Evolutionary conservation across 2,797 vertebrate species (phyloP), one percentile per base, ranked within the genome.

Genomic region (Peromyscus aztecus): DNA sequence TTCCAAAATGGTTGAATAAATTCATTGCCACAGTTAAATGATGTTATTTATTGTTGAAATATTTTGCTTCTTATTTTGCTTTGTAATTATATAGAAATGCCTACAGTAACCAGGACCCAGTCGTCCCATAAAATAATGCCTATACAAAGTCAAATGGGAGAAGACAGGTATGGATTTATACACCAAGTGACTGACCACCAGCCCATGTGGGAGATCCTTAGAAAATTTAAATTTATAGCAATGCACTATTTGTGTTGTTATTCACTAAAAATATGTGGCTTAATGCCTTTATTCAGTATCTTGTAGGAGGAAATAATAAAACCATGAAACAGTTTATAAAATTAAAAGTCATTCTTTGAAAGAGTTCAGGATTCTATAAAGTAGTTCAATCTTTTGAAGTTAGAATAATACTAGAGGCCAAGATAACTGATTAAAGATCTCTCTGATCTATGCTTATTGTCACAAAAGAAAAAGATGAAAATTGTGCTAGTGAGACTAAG

Each of bases 11-110:
- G 34, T 55, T 43, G 46, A 87, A 19, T 69, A 65, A 85, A 52
- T 49, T 49, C 46, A 67, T 49, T 49, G 1, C 17, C 4, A 4
- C 43, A n/a, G 12, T 14, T 85, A 16, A 24, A n/a, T 46, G 21
- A 49, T 12, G 17, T 3, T 63, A 57, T 83, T 80, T 83, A 77
- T 61, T 90, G 23, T 65, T 89, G 12, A 77, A 80, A 86, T 89
- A 78, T 4, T 31, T 49, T 46, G 29, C 34, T 81, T 1, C 0
- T 7, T 71, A 63, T 89, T 94, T 92, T 49, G 37, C 49, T 90
- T 93, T 92, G 77, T 29, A 90, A 88, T 61, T 52, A 43, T 82
- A 19, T 52, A 88, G 11, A 49, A 86, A 89, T 96, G n/a, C 85
- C 61, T 67, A 40, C 71, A 88, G 65, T 61, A 93, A 95, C 14